phyloP scores from a whole-genome alignment of 2,113 vertebrate species.

The Ictalurus furcatus region DNA sequence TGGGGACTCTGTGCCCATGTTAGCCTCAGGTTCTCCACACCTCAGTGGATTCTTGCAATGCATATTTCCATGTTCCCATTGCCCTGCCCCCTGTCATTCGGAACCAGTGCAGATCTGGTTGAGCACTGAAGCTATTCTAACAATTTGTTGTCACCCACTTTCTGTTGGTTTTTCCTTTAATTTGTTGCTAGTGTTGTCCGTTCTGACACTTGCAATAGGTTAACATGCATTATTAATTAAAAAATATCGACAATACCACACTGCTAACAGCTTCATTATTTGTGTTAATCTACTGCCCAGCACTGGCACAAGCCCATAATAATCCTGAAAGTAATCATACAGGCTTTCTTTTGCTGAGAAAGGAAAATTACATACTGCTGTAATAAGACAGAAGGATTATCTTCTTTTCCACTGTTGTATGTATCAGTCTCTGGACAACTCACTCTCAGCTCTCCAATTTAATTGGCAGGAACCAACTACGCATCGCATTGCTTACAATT shows the following conservation, averaged over 20 bases:
- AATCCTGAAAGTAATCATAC: neutral
- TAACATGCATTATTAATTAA: neutral
- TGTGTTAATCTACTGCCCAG: neutral
- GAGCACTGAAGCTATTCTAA: neutral
- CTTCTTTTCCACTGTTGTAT: neutral
- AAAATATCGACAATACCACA: neutral
- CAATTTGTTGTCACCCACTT: neutral
- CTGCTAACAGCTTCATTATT: neutral
- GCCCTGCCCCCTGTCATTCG: neutral
- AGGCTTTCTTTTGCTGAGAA: neutral
- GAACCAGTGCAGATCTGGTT: neutral
- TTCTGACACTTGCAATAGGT: neutral
- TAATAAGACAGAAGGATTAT: slow-evolving; percentile 6
- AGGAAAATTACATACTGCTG: neutral
- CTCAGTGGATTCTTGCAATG: neutral
- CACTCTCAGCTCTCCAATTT: slow-evolving; percentile 17
- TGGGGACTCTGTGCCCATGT: neutral
- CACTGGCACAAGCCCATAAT: neutral
- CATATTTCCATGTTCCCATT: neutral
- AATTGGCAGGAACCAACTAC: slow-evolving; percentile 26
- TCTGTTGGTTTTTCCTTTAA: neutral
- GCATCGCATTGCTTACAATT: neutral
- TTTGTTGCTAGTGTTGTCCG: neutral
- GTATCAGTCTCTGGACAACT: slow-evolving; percentile 22
- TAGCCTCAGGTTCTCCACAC: neutral